phyloP scores from a whole-genome alignment of 2,113 vertebrate genomes.

The cat (Felis catus) region DNA sequence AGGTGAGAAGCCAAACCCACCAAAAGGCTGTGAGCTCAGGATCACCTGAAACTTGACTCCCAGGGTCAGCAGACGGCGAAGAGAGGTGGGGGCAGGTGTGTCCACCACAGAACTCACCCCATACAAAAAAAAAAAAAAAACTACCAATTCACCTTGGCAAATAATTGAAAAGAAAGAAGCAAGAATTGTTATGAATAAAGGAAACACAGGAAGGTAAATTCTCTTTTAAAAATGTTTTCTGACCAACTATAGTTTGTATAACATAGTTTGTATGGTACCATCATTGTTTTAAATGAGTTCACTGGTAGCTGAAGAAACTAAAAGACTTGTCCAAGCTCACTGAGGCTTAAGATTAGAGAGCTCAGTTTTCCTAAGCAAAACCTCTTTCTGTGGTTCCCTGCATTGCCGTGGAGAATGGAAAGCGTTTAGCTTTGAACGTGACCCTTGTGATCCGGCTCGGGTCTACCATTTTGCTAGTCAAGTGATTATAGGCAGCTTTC shows the following conservation, averaged over 20 bases:
- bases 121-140: rapidly evolving
- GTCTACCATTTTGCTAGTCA: background rate
- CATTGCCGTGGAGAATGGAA: background rate
- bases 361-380: background rate
- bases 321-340: background rate
- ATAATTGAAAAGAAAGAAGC: background rate
- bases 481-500: background rate
- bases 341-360: background rate
- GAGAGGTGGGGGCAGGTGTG: background rate
- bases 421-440: background rate
- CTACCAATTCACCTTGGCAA: background rate
- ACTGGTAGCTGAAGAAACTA: background rate
- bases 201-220: background rate
- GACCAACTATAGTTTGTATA: background rate
- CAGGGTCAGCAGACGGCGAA: background rate
- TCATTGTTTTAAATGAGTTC: background rate
- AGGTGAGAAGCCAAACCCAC: background rate
- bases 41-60: background rate
- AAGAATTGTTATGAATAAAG: background rate
- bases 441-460: background rate
- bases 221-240: background rate
- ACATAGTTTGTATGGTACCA: background rate
- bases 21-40: background rate
- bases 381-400: background rate
- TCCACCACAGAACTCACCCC: background rate